Percentiles rank a stretch among this genome's conserved stretches.
Evolutionary conservation across 2,888 invertebrate species (phyloP).

Genomic region (Eilema sororculum): DNA sequence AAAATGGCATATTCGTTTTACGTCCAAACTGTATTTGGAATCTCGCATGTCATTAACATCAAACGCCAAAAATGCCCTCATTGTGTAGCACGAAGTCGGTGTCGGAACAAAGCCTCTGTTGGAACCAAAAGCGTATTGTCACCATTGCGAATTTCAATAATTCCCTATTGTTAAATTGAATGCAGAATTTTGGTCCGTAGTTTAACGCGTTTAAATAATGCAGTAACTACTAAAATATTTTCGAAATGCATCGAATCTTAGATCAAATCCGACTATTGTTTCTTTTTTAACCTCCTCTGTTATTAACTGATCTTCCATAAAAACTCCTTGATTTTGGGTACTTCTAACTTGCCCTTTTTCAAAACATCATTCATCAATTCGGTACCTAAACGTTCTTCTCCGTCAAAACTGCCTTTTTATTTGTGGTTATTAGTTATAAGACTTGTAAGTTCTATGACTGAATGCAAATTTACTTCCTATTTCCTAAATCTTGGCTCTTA

Average conservation of each 20-base stretch:
- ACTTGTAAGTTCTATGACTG: too few relatives aligned
- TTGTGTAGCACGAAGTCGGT: conserved; percentile 10
- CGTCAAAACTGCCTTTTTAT: not conserved
- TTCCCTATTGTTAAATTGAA: conserved; percentile 4
- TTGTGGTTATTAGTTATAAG: not conserved
- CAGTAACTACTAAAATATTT: not conserved
- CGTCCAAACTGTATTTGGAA: not conserved
- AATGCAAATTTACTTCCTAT: too few relatives aligned
- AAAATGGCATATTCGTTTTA: not conserved
- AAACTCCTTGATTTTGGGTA: not conserved
- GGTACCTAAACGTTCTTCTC: too few relatives aligned
- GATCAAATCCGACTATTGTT: not conserved
- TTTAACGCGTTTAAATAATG: not conserved
- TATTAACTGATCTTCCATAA: not conserved
- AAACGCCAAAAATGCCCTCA: conserved; percentile 22
- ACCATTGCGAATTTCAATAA: conserved; percentile 9
- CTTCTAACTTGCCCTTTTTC: not conserved
- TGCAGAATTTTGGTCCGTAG: not conserved
- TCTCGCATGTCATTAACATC: conserved; percentile 23
- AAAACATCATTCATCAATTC: not conserved
- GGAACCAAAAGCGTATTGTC: conserved; percentile 4
- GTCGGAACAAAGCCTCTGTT: conserved; percentile 24
- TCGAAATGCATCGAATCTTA: not conserved
- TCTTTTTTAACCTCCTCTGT: not conserved
- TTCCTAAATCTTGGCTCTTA: too few relatives aligned